Evolutionary conservation across 1,140 invertebrate genomes (phyloP).

Genomic region (Panonychus citri): DNA sequence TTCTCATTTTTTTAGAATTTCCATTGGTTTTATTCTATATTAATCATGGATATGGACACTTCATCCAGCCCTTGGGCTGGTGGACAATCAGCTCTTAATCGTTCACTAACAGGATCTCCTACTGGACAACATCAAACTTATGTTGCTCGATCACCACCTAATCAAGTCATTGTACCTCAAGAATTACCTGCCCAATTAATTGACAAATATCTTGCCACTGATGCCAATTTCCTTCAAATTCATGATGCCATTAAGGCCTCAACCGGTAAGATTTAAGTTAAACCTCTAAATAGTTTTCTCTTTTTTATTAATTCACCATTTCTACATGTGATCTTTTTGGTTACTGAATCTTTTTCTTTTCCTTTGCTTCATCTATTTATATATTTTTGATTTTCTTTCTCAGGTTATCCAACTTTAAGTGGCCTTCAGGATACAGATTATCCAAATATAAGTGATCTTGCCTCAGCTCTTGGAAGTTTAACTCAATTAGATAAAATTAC

Average conservation of each 20-base stretch:
- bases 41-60: no score
- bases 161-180: background rate
- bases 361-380: background rate
- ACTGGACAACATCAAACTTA: no score
- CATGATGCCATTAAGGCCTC: conserved; percentile 29
- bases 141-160: background rate
- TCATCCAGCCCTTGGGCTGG: no score
- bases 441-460: conserved; percentile 40
- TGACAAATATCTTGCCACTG: conserved; percentile 40
- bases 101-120: no score
- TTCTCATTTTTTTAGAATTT: no score
- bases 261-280: conserved; percentile 15
- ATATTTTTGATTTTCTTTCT: background rate
- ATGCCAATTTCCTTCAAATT: conserved; percentile 43
- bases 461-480: conserved; percentile 28
- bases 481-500: conserved; percentile 51
- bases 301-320: no score
- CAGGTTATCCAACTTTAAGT: conserved; percentile 40
- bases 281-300: conserved; percentile 17
- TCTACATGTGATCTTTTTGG: no score
- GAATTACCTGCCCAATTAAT: conserved; percentile 33
- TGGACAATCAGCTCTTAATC: no score
- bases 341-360: background rate
- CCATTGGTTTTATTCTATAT: no score
- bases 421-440: conserved; percentile 74